Percentiles rank a stretch among this genome's conserved stretches.
phyloP scores from a whole-genome alignment of 2,797 vertebrate species.

The Cirrhinus molitorella region DNA sequence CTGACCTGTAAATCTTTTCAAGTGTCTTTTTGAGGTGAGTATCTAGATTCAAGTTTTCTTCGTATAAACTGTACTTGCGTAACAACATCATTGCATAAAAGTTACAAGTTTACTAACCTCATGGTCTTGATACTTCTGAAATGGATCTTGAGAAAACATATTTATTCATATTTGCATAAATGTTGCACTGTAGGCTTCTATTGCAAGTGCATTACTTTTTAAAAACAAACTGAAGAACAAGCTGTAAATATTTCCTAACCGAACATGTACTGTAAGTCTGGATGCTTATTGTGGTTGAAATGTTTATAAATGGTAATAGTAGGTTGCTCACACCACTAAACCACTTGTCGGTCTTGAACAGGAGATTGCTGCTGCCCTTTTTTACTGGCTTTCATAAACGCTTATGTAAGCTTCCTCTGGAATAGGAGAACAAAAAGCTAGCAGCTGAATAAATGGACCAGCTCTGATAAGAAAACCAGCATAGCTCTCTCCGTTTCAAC shows the following conservation, averaged over 20 bases:
- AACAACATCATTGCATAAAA: no score
- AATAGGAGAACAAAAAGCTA: constrained; percentile 46
- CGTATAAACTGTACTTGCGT: not conserved
- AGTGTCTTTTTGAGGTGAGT: not conserved
- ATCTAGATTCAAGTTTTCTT: not conserved
- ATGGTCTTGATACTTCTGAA: not conserved
- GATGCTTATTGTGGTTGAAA: not conserved
- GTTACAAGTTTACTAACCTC: not conserved
- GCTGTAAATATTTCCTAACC: not conserved
- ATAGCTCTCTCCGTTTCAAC: constrained; percentile 12
- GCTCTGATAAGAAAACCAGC: constrained; percentile 51
- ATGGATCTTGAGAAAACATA: not conserved
- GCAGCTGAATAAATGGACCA: constrained; percentile 37
- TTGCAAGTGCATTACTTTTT: not conserved
- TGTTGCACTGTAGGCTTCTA: not conserved
- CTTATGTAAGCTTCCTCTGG: constrained; percentile 48
- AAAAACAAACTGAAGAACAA: not conserved
- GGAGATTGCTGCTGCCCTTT: not conserved
- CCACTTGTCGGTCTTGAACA: not conserved
- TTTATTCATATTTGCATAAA: not conserved
- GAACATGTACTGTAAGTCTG: not conserved
- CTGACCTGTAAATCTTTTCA: not conserved
- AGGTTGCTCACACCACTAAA: not conserved
- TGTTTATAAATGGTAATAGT: not conserved
- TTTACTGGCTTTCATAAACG: constrained; percentile 21